Evolutionary conservation across 2,797 vertebrate species (phyloP).

Genomic region (Lutjanus argentimaculatus): DNA sequence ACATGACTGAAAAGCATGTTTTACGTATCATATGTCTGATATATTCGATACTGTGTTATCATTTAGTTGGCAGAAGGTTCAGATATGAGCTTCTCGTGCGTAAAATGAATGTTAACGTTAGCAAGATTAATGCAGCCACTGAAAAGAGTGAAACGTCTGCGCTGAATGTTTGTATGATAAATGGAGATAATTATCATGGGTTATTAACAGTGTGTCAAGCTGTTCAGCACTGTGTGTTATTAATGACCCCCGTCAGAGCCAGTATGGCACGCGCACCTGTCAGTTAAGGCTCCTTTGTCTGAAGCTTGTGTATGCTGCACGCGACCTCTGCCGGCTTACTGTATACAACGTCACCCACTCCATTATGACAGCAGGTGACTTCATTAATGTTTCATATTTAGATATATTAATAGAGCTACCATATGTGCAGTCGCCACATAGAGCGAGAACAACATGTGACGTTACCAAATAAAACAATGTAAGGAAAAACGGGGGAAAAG

Average conservation of each 20-base stretch:
- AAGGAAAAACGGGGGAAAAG: background rate
- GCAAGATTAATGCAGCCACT: background rate
- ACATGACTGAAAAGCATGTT: rapidly evolving
- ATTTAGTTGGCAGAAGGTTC: background rate
- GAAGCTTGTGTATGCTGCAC: background rate
- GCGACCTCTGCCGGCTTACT: background rate
- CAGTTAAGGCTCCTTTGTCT: conserved; percentile 56
- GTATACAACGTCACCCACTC: background rate
- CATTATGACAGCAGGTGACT: rapidly evolving
- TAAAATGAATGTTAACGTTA: background rate
- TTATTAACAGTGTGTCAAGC: background rate
- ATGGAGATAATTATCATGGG: background rate
- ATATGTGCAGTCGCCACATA: too few relatives aligned
- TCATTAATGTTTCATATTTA: background rate
- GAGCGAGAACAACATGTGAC: background rate
- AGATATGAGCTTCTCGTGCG: background rate
- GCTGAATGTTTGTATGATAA: background rate
- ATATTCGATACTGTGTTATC: background rate
- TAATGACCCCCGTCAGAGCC: background rate
- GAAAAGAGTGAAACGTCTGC: rapidly evolving
- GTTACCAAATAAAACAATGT: background rate
- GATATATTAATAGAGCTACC: too few relatives aligned
- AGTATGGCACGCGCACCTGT: conserved; percentile 33
- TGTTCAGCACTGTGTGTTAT: background rate
- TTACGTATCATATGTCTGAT: background rate